These are phyloP conservation scores for Agrochola lychnidis DNA, from an alignment of 2,888 invertebrate genomes.

Conservation along the genomic window DNA sequence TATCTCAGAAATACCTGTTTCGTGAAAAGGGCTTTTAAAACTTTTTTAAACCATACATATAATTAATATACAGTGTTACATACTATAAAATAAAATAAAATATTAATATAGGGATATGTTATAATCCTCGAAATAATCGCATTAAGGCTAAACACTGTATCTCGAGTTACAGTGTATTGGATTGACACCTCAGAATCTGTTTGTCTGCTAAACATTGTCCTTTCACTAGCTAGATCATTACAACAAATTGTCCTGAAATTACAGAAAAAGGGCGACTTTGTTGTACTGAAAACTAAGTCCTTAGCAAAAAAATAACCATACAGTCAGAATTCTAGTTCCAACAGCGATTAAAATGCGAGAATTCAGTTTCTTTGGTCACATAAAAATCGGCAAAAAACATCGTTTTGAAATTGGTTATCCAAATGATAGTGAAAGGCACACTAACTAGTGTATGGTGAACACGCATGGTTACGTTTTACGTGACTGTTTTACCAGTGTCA, in stretches of 20 bases:
- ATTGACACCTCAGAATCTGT: no score
- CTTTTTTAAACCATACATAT: no score
- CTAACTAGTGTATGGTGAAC: constrained; percentile 32
- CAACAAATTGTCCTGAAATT: not conserved
- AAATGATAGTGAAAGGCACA: constrained; percentile 2
- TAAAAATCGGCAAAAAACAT: constrained; percentile 16
- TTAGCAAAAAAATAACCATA: not conserved
- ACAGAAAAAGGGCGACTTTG: not conserved
- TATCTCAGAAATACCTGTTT: no score
- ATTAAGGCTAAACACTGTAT: no score
- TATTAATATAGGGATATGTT: no score
- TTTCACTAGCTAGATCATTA: not conserved
- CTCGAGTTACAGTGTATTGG: no score
- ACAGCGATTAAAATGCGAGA: not conserved
- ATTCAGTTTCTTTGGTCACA: not conserved
- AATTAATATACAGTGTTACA: no score
- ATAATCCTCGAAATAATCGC: no score
- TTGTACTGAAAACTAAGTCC: not conserved
- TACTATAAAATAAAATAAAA: no score
- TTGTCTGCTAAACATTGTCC: not conserved
- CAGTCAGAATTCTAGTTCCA: not conserved
- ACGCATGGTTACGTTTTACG: constrained; percentile 67
- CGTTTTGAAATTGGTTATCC: not conserved
- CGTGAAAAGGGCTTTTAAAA: no score
- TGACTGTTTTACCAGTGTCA: constrained; percentile 72